These are phyloP conservation scores for Drosophila lacertosa DNA, from an alignment of 1,140 invertebrate species.

Conservation along the genomic window DNA sequence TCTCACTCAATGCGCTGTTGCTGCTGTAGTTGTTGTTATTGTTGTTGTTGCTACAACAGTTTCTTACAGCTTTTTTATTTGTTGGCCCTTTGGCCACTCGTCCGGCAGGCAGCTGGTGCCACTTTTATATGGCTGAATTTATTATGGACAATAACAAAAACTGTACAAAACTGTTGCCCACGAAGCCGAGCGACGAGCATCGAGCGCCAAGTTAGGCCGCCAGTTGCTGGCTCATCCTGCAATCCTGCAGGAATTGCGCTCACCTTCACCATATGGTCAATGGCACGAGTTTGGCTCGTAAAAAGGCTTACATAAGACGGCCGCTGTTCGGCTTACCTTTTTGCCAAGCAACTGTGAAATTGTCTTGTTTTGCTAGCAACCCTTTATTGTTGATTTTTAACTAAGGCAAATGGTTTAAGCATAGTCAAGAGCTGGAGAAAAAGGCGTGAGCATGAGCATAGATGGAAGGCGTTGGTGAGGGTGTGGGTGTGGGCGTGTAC, in stretches of 20 bases:
- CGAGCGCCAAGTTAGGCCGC: slow-evolving; percentile 36
- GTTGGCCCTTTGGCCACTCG: slow-evolving; percentile 47
- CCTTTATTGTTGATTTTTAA: slow-evolving; percentile 68
- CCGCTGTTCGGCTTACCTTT: slow-evolving; percentile 58
- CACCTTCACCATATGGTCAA: slow-evolving; percentile 76
- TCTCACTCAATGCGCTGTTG: slow-evolving; percentile 33
- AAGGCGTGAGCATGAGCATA: not conserved
- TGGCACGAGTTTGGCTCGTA: slow-evolving; percentile 77
- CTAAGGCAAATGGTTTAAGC: slow-evolving; percentile 35
- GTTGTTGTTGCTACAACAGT: slow-evolving; percentile 50
- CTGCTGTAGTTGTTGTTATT: slow-evolving; percentile 28
- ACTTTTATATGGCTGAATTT: slow-evolving; percentile 79
- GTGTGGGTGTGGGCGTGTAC: slow-evolving; percentile 1
- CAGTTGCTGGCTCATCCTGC: slow-evolving; percentile 48
- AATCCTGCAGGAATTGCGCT: slow-evolving; percentile 52
- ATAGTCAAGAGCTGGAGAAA: not conserved
- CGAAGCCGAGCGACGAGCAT: slow-evolving; percentile 11
- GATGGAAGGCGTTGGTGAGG: too few relatives aligned
- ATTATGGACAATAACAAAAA: slow-evolving; percentile 77
- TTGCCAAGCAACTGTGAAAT: slow-evolving; percentile 79
- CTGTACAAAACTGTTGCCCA: slow-evolving; percentile 52
- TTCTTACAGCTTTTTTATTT: slow-evolving; percentile 66
- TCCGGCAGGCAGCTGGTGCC: slow-evolving; percentile 69
- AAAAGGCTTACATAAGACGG: slow-evolving; percentile 74
- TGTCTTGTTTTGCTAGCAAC: slow-evolving; percentile 72